A percentile compares a stretch with the other conserved stretches of the same genome.
Evolutionary conservation across 2,113 vertebrate species (phyloP).

Genomic region (Cnemophilus loriae): DNA sequence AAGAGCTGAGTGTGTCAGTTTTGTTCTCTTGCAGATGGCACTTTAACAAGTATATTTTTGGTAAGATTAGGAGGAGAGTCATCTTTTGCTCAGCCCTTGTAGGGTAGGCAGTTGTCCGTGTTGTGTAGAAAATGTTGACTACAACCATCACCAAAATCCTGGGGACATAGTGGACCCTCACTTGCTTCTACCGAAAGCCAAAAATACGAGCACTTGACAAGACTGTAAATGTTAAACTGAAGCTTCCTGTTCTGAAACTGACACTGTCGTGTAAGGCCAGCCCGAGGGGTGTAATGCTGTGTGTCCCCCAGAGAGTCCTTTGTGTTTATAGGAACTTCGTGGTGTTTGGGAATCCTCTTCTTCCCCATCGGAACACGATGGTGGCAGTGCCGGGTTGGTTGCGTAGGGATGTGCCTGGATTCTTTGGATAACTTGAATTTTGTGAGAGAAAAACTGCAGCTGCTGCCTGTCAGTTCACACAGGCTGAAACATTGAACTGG

Average conservation of each 20-base stretch:
- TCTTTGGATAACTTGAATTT: background rate
- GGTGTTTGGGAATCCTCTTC: background rate
- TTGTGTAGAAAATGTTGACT: background rate
- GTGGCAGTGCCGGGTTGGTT: background rate
- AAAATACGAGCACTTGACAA: background rate
- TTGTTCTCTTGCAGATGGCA: constrained; percentile 52
- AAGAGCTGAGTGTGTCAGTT: constrained; percentile 6
- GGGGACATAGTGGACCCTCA: background rate
- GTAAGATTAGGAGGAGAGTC: constrained; percentile 26
- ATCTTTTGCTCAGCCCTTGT: constrained; percentile 34
- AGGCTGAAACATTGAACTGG: background rate
- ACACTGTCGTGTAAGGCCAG: background rate
- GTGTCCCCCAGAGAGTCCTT: background rate
- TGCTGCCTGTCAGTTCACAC: background rate
- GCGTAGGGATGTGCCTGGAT: background rate
- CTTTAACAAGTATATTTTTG: constrained; percentile 59
- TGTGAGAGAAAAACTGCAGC: background rate
- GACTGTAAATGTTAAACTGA: background rate
- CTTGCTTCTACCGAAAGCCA: background rate
- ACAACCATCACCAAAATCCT: background rate
- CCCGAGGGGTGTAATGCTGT: background rate
- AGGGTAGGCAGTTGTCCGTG: constrained; percentile 17
- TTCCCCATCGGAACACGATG: fast-evolving
- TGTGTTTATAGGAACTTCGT: fast-evolving
- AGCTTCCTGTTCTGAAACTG: background rate